Percentiles rank a stretch among this genome's conserved stretches.
phyloP scores from a whole-genome alignment of 92 coral and sea anemone genomes.

The Blastomussa wellsi region DNA sequence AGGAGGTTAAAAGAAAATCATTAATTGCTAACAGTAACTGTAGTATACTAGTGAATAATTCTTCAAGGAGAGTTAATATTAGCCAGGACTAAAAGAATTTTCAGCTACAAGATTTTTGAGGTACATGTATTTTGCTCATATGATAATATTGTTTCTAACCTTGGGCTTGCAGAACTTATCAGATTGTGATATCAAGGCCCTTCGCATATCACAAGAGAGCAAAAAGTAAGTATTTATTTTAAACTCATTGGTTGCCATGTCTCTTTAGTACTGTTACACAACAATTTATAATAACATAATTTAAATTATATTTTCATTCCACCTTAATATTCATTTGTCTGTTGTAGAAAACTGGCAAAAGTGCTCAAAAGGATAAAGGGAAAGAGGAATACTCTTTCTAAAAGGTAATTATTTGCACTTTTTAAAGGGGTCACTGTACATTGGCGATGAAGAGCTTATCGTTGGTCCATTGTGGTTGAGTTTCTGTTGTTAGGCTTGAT shows the following conservation, averaged over 20 bases:
- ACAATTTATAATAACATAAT: too few species aligned
- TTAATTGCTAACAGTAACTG: too few species aligned
- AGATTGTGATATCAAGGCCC: conserved; percentile 52
- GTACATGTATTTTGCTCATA: neutral
- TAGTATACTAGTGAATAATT: too few species aligned
- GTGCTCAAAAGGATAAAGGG: conserved; percentile 47
- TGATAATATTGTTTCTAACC: neutral
- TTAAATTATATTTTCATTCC: neutral
- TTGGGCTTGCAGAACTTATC: conserved; percentile 52
- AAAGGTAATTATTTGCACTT: neutral
- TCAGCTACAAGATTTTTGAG: too few species aligned
- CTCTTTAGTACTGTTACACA: neutral
- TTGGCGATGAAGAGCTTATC: neutral
- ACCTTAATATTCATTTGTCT: neutral
- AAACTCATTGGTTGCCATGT: neutral
- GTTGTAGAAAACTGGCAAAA: conserved; percentile 50
- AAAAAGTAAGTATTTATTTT: conserved; percentile 41
- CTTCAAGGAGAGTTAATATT: too few species aligned
- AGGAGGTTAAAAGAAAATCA: neutral
- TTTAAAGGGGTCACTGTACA: neutral
- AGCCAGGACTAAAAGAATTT: neutral
- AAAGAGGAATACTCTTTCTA: conserved; percentile 19
- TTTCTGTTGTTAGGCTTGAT: neutral
- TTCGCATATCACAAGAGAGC: conserved; percentile 61
- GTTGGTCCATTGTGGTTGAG: too few species aligned